A percentile compares a stretch with the other conserved stretches of the same genome.
Conservation (phyloP, 37 sponge, comb jelly and placozoan genomes). For the Cladorhizidae sp. region DNA sequence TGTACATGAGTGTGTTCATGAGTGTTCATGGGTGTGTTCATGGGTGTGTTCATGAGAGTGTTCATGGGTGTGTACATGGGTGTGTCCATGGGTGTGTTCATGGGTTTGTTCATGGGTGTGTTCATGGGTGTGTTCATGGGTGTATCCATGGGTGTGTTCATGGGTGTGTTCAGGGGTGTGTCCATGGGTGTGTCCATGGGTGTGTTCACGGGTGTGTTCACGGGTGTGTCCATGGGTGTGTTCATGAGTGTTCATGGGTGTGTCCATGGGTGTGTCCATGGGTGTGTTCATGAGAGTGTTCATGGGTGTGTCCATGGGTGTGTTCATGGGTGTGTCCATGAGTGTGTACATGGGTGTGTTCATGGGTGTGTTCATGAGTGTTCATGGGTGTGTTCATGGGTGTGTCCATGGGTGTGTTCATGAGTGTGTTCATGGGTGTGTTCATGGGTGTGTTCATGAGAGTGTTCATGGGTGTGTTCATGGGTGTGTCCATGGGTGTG, state of each 20-base stretch:
- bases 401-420: constrained; percentile 22
- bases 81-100: constrained; percentile 23
- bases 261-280: no score
- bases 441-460: background rate
- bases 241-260: no score
- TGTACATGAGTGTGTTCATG: no score
- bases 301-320: no score
- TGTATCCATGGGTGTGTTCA: constrained; percentile 12
- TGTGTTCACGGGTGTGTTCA: no score
- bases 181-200: no score
- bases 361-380: constrained; percentile 21
- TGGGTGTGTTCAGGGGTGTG: background rate
- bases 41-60: no score
- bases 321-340: background rate
- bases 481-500: no score
- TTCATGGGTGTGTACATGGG: constrained; percentile 23
- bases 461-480: no score
- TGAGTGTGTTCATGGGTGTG: constrained; percentile 16
- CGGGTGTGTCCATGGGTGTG: no score
- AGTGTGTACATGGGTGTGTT: constrained; percentile 23
- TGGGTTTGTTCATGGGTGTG: constrained; percentile 22
- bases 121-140: background rate
- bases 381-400: constrained; percentile 21
- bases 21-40: no score
- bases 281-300: no score